Conservation (phyloP, 1,140 invertebrate genomes). For the Glossosoma conforme region DNA sequence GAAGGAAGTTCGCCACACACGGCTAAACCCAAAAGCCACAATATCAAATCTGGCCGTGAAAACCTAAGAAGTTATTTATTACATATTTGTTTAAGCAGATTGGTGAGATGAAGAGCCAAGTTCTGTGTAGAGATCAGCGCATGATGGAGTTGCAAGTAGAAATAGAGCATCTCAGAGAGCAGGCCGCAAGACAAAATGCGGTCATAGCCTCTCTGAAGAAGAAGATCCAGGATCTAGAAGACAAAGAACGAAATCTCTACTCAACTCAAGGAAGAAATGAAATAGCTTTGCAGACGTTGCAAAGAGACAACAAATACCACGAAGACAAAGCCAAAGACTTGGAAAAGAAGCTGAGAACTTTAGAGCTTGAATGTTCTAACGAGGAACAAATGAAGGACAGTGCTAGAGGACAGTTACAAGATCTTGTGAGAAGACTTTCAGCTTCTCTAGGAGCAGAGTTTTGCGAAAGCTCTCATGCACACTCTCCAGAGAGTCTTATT, state of each 20-base stretch:
- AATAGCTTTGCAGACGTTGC: slow-evolving; percentile 63
- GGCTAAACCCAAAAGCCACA: too few species aligned
- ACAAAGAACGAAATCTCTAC: slow-evolving; percentile 63
- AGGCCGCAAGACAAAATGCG: slow-evolving; percentile 72
- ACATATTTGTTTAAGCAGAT: slow-evolving; percentile 41
- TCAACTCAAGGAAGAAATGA: slow-evolving; percentile 61
- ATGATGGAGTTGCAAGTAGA: slow-evolving; percentile 64
- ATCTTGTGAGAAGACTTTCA: slow-evolving; percentile 63
- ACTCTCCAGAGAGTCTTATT: slow-evolving; percentile 61
- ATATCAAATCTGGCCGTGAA: too few species aligned
- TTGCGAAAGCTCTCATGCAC: slow-evolving; percentile 54
- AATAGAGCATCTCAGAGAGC: slow-evolving; percentile 68
- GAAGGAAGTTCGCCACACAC: too few species aligned
- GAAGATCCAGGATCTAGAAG: slow-evolving; percentile 72
- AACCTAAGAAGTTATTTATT: neutral
- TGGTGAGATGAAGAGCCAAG: slow-evolving; percentile 61
- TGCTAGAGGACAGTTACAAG: slow-evolving; percentile 59
- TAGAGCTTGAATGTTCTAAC: slow-evolving; percentile 63
- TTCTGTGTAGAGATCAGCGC: slow-evolving; percentile 60
- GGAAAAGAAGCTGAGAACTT: slow-evolving; percentile 63
- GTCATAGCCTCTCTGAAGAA: slow-evolving; percentile 72
- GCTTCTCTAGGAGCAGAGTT: slow-evolving; percentile 63
- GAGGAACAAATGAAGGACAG: slow-evolving; percentile 65
- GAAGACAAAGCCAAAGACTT: slow-evolving; percentile 72
- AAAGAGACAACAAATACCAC: slow-evolving; percentile 67